Percentiles rank a stretch among this genome's conserved stretches.
Evolutionary conservation across 2,113 vertebrate species (phyloP).

Genomic region (Clinocottus analis): DNA sequence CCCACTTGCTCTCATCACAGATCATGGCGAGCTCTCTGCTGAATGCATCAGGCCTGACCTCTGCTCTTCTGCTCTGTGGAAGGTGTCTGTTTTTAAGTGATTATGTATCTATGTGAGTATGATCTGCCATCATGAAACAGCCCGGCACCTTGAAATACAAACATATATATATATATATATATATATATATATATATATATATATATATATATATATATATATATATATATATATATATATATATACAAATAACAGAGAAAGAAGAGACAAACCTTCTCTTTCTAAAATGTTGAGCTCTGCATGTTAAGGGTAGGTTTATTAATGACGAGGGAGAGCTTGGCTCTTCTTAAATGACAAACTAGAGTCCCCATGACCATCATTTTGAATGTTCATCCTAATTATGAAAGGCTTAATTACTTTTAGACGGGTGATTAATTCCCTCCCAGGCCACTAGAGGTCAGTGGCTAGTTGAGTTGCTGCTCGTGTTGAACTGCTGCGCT

Average conservation of each 20-base stretch:
- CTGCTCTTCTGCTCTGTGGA: constrained; percentile 42
- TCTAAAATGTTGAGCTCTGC: neutral
- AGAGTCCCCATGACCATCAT: constrained; percentile 36
- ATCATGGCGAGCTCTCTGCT: constrained; percentile 60
- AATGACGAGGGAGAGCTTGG: neutral
- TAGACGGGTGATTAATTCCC: constrained; percentile 38
- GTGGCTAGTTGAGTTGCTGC: constrained; percentile 61
- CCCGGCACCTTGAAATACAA: neutral
- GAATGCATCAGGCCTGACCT: constrained; percentile 69
- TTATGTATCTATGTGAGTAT: constrained; percentile 2
- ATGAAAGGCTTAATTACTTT: constrained; percentile 52
- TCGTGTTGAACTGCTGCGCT: constrained; percentile 9
- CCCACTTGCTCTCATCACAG: constrained; percentile 64
- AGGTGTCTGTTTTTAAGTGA: constrained; percentile 39
- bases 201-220: neutral
- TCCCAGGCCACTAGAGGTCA: constrained; percentile 81
- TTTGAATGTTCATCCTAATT: constrained; percentile 50
- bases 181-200: neutral
- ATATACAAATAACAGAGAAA: neutral
- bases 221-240: no score
- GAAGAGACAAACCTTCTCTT: neutral
- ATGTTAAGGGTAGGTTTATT: neutral
- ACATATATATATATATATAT: neutral
- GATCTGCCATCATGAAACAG: constrained; percentile 14
- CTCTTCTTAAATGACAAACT: constrained; percentile 28